A percentile compares a stretch with the other conserved stretches of the same genome.
These are phyloP conservation scores for Mesitornis unicolor DNA, from an alignment of 2,113 vertebrate species.

Conservation along the genomic window DNA sequence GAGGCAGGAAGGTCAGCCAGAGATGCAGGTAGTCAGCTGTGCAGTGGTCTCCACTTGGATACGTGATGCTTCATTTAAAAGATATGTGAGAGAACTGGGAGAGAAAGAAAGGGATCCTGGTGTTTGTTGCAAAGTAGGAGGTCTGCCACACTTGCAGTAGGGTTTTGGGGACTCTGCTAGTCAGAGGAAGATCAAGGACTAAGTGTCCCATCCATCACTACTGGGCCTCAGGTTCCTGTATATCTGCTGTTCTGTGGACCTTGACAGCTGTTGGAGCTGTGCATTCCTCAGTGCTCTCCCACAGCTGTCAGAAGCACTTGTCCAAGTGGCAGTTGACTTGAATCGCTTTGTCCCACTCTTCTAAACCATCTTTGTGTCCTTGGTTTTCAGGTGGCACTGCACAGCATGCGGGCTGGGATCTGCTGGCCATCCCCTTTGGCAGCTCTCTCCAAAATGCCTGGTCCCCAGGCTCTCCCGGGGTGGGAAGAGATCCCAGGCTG, in stretches of 20 bases:
- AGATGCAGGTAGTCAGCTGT: rapidly evolving
- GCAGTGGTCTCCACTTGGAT: background rate
- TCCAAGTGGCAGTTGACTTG: background rate
- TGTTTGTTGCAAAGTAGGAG: background rate
- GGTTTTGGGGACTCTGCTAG: background rate
- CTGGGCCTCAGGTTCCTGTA: background rate
- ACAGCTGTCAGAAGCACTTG: background rate
- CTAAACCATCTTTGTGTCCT: background rate
- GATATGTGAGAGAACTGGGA: background rate
- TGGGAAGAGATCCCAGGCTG: background rate
- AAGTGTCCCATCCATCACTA: background rate
- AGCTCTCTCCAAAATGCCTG: background rate
- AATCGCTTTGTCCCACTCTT: background rate
- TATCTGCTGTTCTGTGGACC: background rate
- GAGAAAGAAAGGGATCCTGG: background rate
- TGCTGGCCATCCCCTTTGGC: background rate
- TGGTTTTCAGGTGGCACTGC: background rate
- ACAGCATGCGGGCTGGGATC: background rate
- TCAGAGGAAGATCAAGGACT: background rate
- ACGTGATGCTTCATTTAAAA: background rate
- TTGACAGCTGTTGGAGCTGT: background rate
- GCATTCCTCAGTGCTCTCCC: background rate
- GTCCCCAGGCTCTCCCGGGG: background rate
- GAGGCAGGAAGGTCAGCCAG: background rate
- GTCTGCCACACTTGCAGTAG: background rate